These are phyloP conservation scores for Theonella swinhoei DNA, from an alignment of 37 sponge, comb jelly and placozoan species.

Conservation along the genomic window DNA sequence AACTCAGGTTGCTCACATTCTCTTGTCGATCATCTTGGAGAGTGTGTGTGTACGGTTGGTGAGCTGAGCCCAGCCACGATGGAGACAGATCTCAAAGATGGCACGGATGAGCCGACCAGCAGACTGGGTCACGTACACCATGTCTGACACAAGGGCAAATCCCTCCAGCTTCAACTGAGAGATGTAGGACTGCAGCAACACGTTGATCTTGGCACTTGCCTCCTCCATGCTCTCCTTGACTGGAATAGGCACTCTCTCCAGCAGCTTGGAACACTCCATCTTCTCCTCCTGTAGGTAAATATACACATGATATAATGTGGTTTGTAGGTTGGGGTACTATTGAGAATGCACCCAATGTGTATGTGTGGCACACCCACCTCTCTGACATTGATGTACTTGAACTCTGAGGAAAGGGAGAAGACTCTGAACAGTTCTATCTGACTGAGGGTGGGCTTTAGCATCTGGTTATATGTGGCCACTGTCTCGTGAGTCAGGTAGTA, in stretches of 20 bases:
- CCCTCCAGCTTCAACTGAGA: constrained; percentile 99
- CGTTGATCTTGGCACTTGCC: constrained; percentile 97
- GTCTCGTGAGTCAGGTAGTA: constrained; percentile 94
- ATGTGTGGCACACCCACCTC: constrained; percentile 63
- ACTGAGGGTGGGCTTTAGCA: constrained; percentile 94
- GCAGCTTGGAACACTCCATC: constrained; percentile 88
- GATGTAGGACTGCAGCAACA: constrained; percentile 96
- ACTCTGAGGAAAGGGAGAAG: constrained; percentile 97
- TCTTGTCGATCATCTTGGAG: constrained; percentile 97
- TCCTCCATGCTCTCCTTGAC: constrained; percentile 99
- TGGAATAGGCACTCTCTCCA: constrained; percentile 96
- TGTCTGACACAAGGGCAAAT: constrained; percentile 96
- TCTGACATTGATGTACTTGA: constrained; percentile 94
- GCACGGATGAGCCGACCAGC: constrained; percentile 96
- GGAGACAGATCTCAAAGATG: constrained; percentile 93
- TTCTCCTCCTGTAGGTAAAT: constrained; percentile 98
- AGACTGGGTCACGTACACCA: constrained; percentile 98
- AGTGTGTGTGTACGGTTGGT: constrained; percentile 85
- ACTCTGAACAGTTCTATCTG: constrained; percentile 97
- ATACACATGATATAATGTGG: too few species aligned
- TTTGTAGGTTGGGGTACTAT: too few species aligned
- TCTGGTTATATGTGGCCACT: constrained; percentile 93
- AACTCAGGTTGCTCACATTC: constrained; percentile 80
- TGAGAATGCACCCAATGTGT: constrained; percentile 9
- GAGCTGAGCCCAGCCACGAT: constrained; percentile 96